These are phyloP conservation scores for Zophobas morio DNA, from an alignment of 1,140 invertebrate genomes.

Conservation along the genomic window DNA sequence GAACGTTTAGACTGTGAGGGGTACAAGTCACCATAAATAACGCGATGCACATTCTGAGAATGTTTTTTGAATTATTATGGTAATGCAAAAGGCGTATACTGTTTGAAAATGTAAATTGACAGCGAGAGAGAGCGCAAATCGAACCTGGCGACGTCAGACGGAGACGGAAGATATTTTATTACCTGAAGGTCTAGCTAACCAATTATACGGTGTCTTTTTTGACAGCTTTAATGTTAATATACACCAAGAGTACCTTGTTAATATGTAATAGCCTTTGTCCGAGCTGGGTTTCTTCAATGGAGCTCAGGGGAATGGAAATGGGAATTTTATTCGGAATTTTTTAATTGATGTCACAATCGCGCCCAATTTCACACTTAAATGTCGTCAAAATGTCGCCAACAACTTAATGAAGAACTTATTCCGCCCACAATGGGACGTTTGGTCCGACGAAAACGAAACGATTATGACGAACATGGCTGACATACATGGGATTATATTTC, in stretches of 20 bases:
- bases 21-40: slow-evolving; percentile 53
- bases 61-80: slow-evolving; percentile 67
- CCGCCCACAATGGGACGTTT: too few relatives aligned
- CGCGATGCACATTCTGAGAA: slow-evolving; percentile 60
- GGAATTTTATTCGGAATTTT: slow-evolving; percentile 29
- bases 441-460: too few relatives aligned
- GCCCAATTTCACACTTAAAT: background rate
- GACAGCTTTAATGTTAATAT: slow-evolving; percentile 67
- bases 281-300: slow-evolving; percentile 37
- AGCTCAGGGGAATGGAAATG: slow-evolving; percentile 25
- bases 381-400: background rate
- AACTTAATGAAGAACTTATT: too few relatives aligned
- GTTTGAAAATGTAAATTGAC: slow-evolving; percentile 67
- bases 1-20: slow-evolving; percentile 55
- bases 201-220: slow-evolving; percentile 67
- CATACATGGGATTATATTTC: too few relatives aligned
- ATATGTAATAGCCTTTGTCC: slow-evolving; percentile 65
- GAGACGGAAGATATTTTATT: slow-evolving; percentile 65
- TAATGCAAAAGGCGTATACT: slow-evolving; percentile 66
- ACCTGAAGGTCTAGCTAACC: slow-evolving; percentile 65
- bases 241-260: slow-evolving; percentile 66
- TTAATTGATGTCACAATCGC: slow-evolving; percentile 22
- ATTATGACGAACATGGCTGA: too few relatives aligned
- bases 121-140: slow-evolving; percentile 53
- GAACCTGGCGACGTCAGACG: slow-evolving; percentile 36